These are phyloP conservation scores for Cosmopolites sordidus DNA, from an alignment of 2,888 invertebrate species.

Conservation along the genomic window DNA sequence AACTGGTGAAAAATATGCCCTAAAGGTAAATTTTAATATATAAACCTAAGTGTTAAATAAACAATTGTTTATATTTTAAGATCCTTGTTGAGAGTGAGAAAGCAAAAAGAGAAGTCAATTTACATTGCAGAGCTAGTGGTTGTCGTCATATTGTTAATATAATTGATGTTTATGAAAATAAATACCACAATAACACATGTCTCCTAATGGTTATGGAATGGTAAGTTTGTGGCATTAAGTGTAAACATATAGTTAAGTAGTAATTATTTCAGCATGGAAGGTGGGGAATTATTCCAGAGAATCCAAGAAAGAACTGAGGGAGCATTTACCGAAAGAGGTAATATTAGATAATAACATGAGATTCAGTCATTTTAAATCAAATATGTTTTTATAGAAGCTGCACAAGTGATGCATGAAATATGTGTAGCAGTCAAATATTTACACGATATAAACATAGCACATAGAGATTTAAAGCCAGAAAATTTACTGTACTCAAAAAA, in stretches of 20 bases:
- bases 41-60: neutral
- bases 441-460: constrained; percentile 93
- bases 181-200: constrained; percentile 87
- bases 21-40: constrained; percentile 67
- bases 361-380: neutral
- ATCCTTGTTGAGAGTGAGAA: constrained; percentile 88
- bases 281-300: constrained; percentile 94
- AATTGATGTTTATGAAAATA: constrained; percentile 93
- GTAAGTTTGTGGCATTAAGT: constrained; percentile 52
- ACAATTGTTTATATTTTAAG: constrained; percentile 46
- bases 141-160: constrained; percentile 91
- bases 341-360: neutral
- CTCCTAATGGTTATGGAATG: constrained; percentile 99
- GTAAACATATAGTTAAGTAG: neutral
- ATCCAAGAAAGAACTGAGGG: constrained; percentile 94
- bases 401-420: constrained; percentile 93
- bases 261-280: constrained; percentile 74
- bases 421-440: constrained; percentile 91
- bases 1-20: constrained; percentile 76
- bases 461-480: constrained; percentile 96
- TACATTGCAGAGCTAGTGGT: constrained; percentile 90
- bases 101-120: constrained; percentile 89
- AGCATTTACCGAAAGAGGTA: constrained; percentile 92
- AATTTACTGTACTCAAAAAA: constrained; percentile 85
- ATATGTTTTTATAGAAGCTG: constrained; percentile 64